Evolutionary conservation across 2,113 vertebrate genomes (phyloP), one percentile per base, ranked within the genome.

Genomic region (Chaetodon auriga): DNA sequence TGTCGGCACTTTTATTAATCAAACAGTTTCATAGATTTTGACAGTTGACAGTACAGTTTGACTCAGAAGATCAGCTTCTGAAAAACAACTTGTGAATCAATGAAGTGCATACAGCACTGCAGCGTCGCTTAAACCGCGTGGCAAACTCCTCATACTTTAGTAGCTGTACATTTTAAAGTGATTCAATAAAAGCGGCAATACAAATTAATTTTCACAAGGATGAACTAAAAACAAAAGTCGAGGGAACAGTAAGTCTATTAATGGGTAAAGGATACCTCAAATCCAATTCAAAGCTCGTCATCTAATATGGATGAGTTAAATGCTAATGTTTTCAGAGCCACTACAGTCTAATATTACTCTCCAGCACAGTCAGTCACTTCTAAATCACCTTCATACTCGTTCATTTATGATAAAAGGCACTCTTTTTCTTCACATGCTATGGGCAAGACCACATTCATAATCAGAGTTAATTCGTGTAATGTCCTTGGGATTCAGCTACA

Each of bases 351-450:
- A 46, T 51, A 45, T 57, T 36, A 19, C 38, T 18, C 38, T 43
- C 14, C 11, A 23, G 60, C 30, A 75, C 51, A 49, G 36, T 68
- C 14, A 0, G 7, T 68, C 54, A 35, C 15, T 54, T 43, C 13
- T 46, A 46, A 46, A 65, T 65, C 63, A 46, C 63, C 46, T 23
- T 72, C 11, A 76, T 69, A 35, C 61, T 69, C 69, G n/a, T 55
- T 70, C 9, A 41, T 58, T 68, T 38, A 45, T 19, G 51, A 55
- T 58, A 71, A 86, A 90, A 89, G 70, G 75, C 84, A 85, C 80
- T 78, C 36, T 41, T 78, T 46, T 53, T 84, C 14, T 3, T 21
- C 13, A 16, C 30, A 45, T 57, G 48, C 75, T 63, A 58, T 54
- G 64, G 30, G 16, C 53, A 75, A 75, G 66, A n/a, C 64, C n/a